Conservation (phyloP, 1,140 invertebrate genomes). For the Drosophila oshimai region DNA sequence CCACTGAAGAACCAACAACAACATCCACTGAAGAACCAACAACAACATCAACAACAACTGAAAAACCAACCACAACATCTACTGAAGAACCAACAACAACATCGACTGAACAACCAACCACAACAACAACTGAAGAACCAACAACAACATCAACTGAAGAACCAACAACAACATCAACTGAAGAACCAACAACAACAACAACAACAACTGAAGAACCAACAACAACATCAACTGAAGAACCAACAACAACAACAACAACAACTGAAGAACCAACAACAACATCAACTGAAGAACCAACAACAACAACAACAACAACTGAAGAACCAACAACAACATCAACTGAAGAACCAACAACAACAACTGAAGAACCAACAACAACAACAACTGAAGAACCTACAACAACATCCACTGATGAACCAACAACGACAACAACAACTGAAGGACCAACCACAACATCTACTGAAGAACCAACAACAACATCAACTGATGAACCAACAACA, state of each 20-base stretch:
- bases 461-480: neutral
- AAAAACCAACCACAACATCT: too few relatives aligned
- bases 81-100: neutral
- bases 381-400: neutral
- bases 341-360: neutral
- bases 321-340: neutral
- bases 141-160: neutral
- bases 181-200: neutral
- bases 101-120: neutral
- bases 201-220: neutral
- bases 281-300: neutral
- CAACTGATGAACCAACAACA: neutral
- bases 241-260: neutral
- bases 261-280: neutral
- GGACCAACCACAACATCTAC: neutral
- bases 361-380: neutral
- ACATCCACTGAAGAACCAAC: too few relatives aligned
- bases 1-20: too few relatives aligned
- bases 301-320: neutral
- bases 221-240: neutral
- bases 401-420: neutral
- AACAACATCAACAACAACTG: too few relatives aligned
- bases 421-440: neutral
- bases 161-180: neutral
- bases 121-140: neutral